A percentile compares a stretch with the other conserved stretches of the same genome.
Evolutionary conservation across 1,140 invertebrate species (phyloP).

Genomic region (Camponotus pennsylvanicus): DNA sequence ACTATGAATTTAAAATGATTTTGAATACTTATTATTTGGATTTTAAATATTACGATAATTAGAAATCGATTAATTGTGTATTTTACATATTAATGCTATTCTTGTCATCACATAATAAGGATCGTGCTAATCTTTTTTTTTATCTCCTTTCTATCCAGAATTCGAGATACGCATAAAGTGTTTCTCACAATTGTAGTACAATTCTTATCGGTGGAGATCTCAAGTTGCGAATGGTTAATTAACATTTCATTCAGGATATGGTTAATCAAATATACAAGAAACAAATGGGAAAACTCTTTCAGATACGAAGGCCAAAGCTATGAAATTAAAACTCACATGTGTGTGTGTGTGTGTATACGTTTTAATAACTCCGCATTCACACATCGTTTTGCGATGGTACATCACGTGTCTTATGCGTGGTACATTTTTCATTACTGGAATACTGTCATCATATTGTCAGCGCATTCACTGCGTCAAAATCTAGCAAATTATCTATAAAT

Average conservation of each 20-base stretch:
- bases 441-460: neutral
- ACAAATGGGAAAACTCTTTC: conserved; percentile 18
- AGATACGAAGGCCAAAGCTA: neutral
- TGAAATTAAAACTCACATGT: neutral
- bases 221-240: conserved; percentile 14
- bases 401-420: neutral
- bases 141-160: neutral
- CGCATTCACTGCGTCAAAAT: neutral
- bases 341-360: neutral
- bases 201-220: conserved; percentile 16
- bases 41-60: neutral
- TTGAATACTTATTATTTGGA: conserved; percentile 1
- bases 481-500: neutral
- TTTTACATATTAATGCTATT: neutral
- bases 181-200: conserved; percentile 28
- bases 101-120: neutral
- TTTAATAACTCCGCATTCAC: conserved; percentile 6
- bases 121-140: neutral
- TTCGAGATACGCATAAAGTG: neutral
- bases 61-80: neutral
- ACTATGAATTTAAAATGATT: neutral
- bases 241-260: conserved; percentile 31
- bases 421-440: neutral
- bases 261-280: conserved; percentile 28
- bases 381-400: neutral